Evolutionary conservation across 2,113 vertebrate genomes (phyloP).

Genomic region (Poicephalus gulielmi): DNA sequence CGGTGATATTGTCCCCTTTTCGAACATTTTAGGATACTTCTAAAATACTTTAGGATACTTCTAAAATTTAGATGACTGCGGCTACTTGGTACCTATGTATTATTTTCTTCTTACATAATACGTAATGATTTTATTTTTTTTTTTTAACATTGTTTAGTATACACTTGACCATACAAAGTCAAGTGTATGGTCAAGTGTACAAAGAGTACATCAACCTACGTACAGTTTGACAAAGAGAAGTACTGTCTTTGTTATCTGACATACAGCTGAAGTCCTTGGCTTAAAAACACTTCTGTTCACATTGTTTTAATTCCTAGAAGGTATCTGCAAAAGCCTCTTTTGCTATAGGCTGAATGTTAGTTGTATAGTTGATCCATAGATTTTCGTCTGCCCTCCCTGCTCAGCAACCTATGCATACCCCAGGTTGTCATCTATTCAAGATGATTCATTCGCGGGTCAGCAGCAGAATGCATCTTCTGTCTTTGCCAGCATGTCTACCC

Average conservation of each 20-base stretch:
- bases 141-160: background rate
- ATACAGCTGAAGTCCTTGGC: background rate
- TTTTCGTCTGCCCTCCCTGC: background rate
- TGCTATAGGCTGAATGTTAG: background rate
- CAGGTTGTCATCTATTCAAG: background rate
- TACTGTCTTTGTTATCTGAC: background rate
- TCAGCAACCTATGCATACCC: background rate
- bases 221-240: background rate
- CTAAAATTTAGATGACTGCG: background rate
- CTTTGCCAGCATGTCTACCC: background rate
- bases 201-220: background rate
- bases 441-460: background rate
- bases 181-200: too few relatives aligned
- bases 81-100: background rate
- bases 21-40: background rate
- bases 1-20: background rate
- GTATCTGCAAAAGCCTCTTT: background rate
- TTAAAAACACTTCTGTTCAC: background rate
- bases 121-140: background rate
- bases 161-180: background rate
- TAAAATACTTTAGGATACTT: background rate
- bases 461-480: background rate
- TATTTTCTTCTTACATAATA: background rate
- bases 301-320: background rate
- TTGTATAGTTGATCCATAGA: background rate